Evolutionary conservation across 2,113 vertebrate species (phyloP), one percentile per base, ranked within the genome.

Genomic region (Perca flavescens): DNA sequence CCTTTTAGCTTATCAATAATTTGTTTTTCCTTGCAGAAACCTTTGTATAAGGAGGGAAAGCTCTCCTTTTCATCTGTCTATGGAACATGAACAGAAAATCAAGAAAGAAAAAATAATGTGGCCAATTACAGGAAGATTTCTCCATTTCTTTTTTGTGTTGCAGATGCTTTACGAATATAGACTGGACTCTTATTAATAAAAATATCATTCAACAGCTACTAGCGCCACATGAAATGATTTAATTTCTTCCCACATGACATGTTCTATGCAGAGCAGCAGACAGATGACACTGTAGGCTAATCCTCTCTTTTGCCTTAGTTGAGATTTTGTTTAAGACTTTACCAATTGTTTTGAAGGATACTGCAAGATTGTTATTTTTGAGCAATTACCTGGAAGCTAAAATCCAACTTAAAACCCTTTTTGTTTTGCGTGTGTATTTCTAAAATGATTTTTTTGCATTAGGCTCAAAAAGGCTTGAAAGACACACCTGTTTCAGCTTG

Each of bases 401-500:
- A 70, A 67, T 17, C 3, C 7, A 25, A 6, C 31, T 64, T 31
- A 6, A 47, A 47, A 54, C 31, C 11, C 2, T 9, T 1, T 52
- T 21, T 66, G 7, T 52, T 9, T 28, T 53, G 68, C n/a, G 14
- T 40, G 64, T 65, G 25, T 19, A 0, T 52, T n/a, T 56, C 7
- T 74, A 3, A 14, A 40, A 50, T 0, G 2, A 19, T 46, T 11
- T 43, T 11, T 0, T 0, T 3, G 4, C 34, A 9, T 60, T 34
- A 10, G 11, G 15, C n/a, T 46, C 0, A 47, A 47, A 28, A 0
- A 7, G 58, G 58, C 31, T 62, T 69, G 22, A 69, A 34, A 79
- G 28, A 64, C 84, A 56, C 86, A 90, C 79, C 90, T 92, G 92
- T 57, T 69, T 40, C 65, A 84, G 31, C 67, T 91, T 86, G 76